Evolutionary conservation across 1,140 invertebrate species (phyloP), one percentile per base, ranked within the genome.

Genomic region (Drosophila chauvacae): DNA sequence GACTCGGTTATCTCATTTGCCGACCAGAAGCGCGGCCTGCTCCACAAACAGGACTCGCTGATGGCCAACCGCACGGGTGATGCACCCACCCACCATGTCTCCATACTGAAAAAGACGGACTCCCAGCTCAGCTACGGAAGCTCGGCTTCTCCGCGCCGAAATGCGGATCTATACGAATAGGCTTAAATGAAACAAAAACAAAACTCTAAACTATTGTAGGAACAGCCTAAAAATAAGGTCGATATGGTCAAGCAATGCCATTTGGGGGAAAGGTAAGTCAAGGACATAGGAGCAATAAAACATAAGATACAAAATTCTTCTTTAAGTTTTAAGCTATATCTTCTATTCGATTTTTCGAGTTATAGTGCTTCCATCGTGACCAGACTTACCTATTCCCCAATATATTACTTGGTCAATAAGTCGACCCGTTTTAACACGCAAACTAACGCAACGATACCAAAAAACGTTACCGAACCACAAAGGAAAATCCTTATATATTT

Each of bases 1-100:
- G 92, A 92, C 41, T 92, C 92, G 35, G 92, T 92, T 13, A 92
- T 92, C 37, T 92, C 92, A 26, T 92, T 92, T 53, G 92, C 92
- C 50, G 92, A 92, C 62, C 91, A 92, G 63, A 84, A 81, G 10
- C 90, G 92, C 6, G 83, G 92, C 1, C 42, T 88, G 10, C 85
- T 92, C 20, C 79, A 86, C 47, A 92, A 92, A 44, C 92, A 92
- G 73, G 92, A 92, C 39, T 92, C 92, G 11, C 73, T 92, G 30
- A 88, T 92, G 28, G 70, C 81, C 53, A 92, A 90, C 69, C 88
- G 91, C 7, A 60, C 78, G 56, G 81, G 80, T 44, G 91, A 92
- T 69, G 91, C 86, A 37, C 82, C 66, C 64, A 90, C 85, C 39
- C 91, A 92, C 62, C 91, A 92, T 59, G 91, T 92, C 23, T 92